Base-by-base conservation (phyloP, 2,113 vertebrate genomes). In the Lepus timidus region DNA sequence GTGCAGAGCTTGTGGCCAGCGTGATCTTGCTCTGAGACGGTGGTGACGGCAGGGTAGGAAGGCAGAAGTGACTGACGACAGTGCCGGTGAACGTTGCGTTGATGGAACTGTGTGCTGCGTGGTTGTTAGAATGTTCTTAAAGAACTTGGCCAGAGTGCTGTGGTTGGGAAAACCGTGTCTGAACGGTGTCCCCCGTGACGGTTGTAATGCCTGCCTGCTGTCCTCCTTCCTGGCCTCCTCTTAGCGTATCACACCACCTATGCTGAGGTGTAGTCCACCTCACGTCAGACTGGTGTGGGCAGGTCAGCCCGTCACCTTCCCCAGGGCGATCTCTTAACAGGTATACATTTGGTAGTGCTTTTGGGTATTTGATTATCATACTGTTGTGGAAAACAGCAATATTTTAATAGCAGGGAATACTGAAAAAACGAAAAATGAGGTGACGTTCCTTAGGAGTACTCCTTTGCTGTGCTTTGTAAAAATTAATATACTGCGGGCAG, bases 181-280 rank as follows among this genome's bases (percentile, higher is more conserved):
- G 1, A 85, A 3, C 51, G 79, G 31, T 29, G 1, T 8, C 52
- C 22, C 20, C 61, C 17, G 11, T 31, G 33, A n/a, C 29, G 4
- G 13, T 9, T 7, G 1, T 1, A 6, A 13, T 22, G 39, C 62
- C 70, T 29, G 52, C 6, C 33, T 1, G 10, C 83, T 11, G 0
- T n/a, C 36, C 9, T 71, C 49, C n/a, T 27, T 8, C 17, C 22
- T 31, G 31, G 65, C n/a, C 33, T 33, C 22, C 52, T 36, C 44
- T 31, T 65, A 36, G 17, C 31, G 2, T 79, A 4, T 65, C 6
- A 44, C 1, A 8, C 39, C n/a, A 33, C 55, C 12, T 31, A 1
- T 10, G 0, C 58, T 75, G 58, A 51, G 22, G 12, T 25, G 3
- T 44, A 16, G 81, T n/a, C 31, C 78, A 12, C 62, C 52, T 62